phyloP scores from a whole-genome alignment of 1,140 invertebrate species.

The Homarus americanus region DNA sequence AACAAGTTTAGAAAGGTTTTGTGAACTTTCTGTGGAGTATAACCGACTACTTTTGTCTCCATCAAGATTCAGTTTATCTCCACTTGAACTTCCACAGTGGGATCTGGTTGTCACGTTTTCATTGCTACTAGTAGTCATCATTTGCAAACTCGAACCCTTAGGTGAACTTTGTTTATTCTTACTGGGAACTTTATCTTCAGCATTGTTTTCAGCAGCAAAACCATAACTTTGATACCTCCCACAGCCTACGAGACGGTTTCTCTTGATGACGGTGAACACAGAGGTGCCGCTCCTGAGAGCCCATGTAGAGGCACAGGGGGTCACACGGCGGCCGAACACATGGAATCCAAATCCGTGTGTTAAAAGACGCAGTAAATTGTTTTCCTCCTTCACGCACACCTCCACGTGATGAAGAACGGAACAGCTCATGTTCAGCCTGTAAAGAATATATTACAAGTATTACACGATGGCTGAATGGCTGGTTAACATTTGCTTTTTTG shows the following conservation, averaged over 20 bases:
- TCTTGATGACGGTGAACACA: slow-evolving; percentile 78
- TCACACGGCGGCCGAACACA: slow-evolving; percentile 76
- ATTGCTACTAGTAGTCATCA: too few relatives aligned
- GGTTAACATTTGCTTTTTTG: too few relatives aligned
- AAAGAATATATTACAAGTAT: background rate
- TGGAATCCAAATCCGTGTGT: slow-evolving; percentile 77
- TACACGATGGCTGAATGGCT: background rate
- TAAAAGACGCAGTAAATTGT: slow-evolving; percentile 75
- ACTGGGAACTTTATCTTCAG: background rate
- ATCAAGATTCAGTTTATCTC: too few relatives aligned
- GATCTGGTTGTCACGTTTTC: too few relatives aligned
- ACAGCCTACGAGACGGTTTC: background rate
- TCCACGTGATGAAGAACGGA: slow-evolving; percentile 79
- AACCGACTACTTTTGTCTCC: background rate
- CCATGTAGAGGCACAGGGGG: slow-evolving; percentile 76
- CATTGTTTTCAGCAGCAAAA: background rate
- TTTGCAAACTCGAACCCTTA: too few relatives aligned
- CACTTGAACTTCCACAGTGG: too few relatives aligned
- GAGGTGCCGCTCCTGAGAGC: slow-evolving; percentile 77
- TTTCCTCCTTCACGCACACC: slow-evolving; percentile 78
- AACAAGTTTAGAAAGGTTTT: background rate
- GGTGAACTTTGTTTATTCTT: background rate
- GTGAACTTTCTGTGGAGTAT: background rate
- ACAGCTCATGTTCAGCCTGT: slow-evolving; percentile 53
- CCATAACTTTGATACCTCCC: background rate